These are phyloP conservation scores for Pongo abelii DNA, from an alignment of 2,113 vertebrate genomes.

Conservation along the genomic window DNA sequence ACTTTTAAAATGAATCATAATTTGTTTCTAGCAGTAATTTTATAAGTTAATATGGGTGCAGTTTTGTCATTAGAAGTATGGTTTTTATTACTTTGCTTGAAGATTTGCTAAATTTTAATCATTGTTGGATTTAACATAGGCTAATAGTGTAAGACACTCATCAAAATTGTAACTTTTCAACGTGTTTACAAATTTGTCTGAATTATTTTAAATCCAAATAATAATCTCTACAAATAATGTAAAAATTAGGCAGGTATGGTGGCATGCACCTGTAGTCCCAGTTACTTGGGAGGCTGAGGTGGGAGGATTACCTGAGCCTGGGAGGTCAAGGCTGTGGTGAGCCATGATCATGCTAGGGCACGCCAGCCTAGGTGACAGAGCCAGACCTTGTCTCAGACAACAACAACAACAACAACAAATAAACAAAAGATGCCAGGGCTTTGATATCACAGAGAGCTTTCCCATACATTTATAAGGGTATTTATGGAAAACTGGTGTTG, in stretches of 20 bases:
- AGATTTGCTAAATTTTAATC: conserved; percentile 28
- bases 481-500: conserved; percentile 72
- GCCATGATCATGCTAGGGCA: no score
- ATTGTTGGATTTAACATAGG: conserved; percentile 11
- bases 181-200: conserved; percentile 59
- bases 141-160: neutral
- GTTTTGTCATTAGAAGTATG: neutral
- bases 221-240: neutral
- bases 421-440: conserved; percentile 66
- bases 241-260: no score
- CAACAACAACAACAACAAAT: no score
- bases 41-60: neutral
- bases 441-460: conserved; percentile 74
- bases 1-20: neutral
- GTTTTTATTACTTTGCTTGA: neutral
- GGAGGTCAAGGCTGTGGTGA: no score
- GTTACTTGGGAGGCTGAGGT: no score
- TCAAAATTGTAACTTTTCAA: conserved; percentile 63
- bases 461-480: conserved; percentile 76
- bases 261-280: no score
- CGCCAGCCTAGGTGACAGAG: no score
- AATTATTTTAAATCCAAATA: conserved; percentile 70
- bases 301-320: no score
- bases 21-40: neutral
- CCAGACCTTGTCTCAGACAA: no score